These are phyloP conservation scores for Drosophila obscura DNA, from an alignment of 1,140 invertebrate genomes.

Conservation along the genomic window DNA sequence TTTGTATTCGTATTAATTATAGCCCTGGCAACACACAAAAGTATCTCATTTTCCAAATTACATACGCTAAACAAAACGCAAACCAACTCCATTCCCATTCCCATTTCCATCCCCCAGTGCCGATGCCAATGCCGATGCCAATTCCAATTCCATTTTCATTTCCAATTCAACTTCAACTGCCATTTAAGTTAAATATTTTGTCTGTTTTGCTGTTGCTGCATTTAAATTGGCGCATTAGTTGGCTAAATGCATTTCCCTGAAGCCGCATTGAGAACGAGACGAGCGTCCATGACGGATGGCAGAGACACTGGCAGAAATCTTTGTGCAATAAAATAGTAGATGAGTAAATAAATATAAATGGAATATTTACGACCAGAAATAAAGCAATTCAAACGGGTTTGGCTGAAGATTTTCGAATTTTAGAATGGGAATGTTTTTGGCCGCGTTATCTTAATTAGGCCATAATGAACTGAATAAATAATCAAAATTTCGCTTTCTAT, in stretches of 20 bases:
- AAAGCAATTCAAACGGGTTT: slow-evolving; percentile 12
- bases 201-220: slow-evolving; percentile 62
- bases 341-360: background rate
- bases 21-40: slow-evolving; percentile 70
- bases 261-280: slow-evolving; percentile 51
- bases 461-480: slow-evolving; percentile 43
- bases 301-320: slow-evolving; percentile 30
- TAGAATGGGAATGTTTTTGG: slow-evolving; percentile 15
- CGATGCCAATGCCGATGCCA: slow-evolving; percentile 12
- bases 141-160: slow-evolving; percentile 55
- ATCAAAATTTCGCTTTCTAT: slow-evolving; percentile 30
- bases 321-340: too few species aligned
- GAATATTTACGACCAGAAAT: background rate
- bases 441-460: slow-evolving; percentile 31
- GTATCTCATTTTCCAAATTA: slow-evolving; percentile 78
- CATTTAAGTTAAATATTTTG: slow-evolving; percentile 79
- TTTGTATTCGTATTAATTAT: slow-evolving; percentile 71
- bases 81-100: slow-evolving; percentile 20
- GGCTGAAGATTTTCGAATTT: slow-evolving; percentile 1
- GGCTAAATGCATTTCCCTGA: slow-evolving; percentile 69
- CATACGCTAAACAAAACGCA: slow-evolving; percentile 46
- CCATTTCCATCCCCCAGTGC: slow-evolving; percentile 20
- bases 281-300: slow-evolving; percentile 61
- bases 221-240: slow-evolving; percentile 78
- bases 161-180: slow-evolving; percentile 63